Evolutionary conservation across 2,888 invertebrate genomes (phyloP), one percentile per base, ranked within the genome.

Genomic region (Idaea biselata): DNA sequence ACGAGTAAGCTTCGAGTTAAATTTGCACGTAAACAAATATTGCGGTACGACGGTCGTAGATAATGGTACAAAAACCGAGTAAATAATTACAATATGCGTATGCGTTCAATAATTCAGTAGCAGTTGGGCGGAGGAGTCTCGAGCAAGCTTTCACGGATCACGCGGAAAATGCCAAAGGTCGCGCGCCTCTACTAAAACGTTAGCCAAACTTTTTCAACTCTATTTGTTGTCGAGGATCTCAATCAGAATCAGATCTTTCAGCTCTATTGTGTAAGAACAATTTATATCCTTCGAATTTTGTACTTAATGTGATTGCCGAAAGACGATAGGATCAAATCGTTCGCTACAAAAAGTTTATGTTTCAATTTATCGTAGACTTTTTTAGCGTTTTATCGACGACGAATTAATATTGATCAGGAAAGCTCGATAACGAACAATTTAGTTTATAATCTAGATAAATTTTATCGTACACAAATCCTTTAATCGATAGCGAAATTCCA

Each of bases 111-210:
- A 77, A 83, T 83, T 82, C 77, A 82, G 73, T 64, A 64, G 66
- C 65, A 25, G 59, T 32, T 64, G 65, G 61, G 62, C 60, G 65
- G 59, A 63, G 55, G 62, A 70, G 71, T 73, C 70, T 68, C 63
- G 67, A 71, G 73, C 73, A 56, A 64, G 70, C 64, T 73, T 65
- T 72, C 67, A 71, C 69, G 72, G 73, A 77, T 76, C 73, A 75
- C 71, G 72, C 70, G 59, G 66, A 70, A 73, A 84, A 85, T 84
- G 77, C 73, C 78, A 84, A 83, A 83, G 83, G 83, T 84, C 79
- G 65, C 69, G 73, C 62, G 68, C 72, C 67, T 72, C 68, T 74
- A 78, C 74, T 78, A 72, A 69, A 69, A 76, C 74, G 75, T 75
- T 73, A 73, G 71, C 70, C 59, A 66, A 71, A 71, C 64, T 71